phyloP scores from a whole-genome alignment of 1,140 invertebrate species.

The Conus ventricosus region DNA sequence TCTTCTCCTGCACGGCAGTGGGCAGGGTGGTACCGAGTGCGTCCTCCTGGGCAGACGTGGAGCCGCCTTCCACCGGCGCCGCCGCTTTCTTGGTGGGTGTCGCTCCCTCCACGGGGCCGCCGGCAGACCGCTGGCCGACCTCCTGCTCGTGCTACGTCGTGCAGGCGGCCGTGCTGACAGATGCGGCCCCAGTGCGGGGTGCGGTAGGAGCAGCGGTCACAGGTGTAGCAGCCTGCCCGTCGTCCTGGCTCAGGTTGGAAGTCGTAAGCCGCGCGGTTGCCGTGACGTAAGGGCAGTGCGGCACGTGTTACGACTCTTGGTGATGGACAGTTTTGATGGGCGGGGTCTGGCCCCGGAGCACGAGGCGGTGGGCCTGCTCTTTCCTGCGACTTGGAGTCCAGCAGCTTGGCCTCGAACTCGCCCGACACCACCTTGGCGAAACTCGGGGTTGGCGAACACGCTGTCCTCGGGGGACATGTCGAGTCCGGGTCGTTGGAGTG shows the following conservation, averaged over 20 bases:
- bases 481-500: slow-evolving; percentile 55
- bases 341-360: slow-evolving; percentile 13
- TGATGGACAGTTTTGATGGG: slow-evolving; percentile 46
- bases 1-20: not conserved
- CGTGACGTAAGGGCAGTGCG: slow-evolving; percentile 65
- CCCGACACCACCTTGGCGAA: slow-evolving; percentile 55
- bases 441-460: slow-evolving; percentile 66
- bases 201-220: slow-evolving; percentile 66
- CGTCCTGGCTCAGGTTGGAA: slow-evolving; percentile 68
- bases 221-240: slow-evolving; percentile 59
- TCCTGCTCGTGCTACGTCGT: slow-evolving; percentile 47
- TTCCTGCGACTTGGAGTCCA: slow-evolving; percentile 7
- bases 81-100: not conserved
- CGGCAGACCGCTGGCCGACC: too few species aligned
- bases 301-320: slow-evolving; percentile 57
- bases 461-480: slow-evolving; percentile 59
- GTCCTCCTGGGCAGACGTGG: too few species aligned
- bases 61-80: not conserved
- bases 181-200: slow-evolving; percentile 59
- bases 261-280: slow-evolving; percentile 62
- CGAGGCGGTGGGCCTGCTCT: not conserved
- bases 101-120: not conserved
- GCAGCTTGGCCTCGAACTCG: slow-evolving; percentile 48
- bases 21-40: too few species aligned
- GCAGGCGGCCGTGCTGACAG: slow-evolving; percentile 64